Conservation (phyloP, 1,140 invertebrate genomes). For the Papilio xuthus region DNA sequence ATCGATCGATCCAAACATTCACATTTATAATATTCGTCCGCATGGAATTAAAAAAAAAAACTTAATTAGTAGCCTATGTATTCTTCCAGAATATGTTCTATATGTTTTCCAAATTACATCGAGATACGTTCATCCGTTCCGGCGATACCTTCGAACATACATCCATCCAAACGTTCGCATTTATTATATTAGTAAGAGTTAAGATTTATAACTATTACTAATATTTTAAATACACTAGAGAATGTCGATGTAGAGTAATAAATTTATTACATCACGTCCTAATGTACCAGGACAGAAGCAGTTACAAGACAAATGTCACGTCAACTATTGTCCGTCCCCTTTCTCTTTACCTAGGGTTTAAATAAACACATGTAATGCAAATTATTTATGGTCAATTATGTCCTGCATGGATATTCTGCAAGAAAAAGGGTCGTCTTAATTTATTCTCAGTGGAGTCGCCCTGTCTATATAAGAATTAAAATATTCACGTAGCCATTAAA, state of each 20-base stretch:
- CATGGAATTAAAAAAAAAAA: no score
- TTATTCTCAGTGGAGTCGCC: constrained; percentile 44
- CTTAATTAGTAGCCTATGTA: no score
- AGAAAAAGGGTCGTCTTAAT: constrained; percentile 50
- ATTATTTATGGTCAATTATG: constrained; percentile 80
- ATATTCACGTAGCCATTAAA: constrained; percentile 24
- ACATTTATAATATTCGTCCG: no score
- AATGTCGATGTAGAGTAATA: background rate
- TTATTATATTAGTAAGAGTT: no score
- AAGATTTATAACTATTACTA: no score
- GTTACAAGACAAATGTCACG: background rate
- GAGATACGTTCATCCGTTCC: no score
- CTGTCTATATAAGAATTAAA: constrained; percentile 31
- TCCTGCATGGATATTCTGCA: constrained; percentile 57
- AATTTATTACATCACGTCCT: background rate
- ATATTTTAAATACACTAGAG: background rate
- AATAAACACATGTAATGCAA: constrained; percentile 71
- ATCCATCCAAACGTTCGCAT: no score
- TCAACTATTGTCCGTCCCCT: constrained; percentile 48
- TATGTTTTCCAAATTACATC: no score
- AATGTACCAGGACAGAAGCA: background rate
- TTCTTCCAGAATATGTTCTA: no score
- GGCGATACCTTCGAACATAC: no score
- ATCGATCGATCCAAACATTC: no score
- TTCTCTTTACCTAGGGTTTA: constrained; percentile 53